Conservation (phyloP, 2,888 invertebrate species). For the Achlya flavicornis region DNA sequence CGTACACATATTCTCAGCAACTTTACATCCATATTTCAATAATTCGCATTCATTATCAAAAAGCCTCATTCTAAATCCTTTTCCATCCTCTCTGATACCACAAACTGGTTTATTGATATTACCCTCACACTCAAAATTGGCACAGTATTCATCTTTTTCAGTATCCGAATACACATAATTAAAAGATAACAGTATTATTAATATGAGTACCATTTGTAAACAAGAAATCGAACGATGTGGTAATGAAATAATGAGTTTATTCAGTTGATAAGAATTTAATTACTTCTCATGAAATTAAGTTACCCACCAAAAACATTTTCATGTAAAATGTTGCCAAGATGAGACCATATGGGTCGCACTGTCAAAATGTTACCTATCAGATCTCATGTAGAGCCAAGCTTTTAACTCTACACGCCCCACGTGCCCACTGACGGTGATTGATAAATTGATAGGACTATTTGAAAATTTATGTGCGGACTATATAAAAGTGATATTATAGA, state of each 20-base stretch:
- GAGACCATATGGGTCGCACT: too few relatives aligned
- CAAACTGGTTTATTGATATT: constrained; percentile 44
- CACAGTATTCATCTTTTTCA: constrained; percentile 51
- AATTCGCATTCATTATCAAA: constrained; percentile 65
- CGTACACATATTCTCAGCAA: constrained; percentile 47
- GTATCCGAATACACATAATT: background rate
- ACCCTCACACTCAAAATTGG: constrained; percentile 40
- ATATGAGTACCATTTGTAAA: background rate
- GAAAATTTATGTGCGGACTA: too few relatives aligned
- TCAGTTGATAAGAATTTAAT: background rate
- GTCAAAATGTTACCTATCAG: too few relatives aligned
- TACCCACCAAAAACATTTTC: too few relatives aligned
- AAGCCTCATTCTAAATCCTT: constrained; percentile 45
- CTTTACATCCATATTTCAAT: constrained; percentile 58
- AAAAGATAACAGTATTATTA: background rate
- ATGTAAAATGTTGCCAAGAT: too few relatives aligned
- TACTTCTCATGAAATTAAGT: background rate
- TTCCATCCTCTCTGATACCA: constrained; percentile 50
- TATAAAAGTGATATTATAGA: too few relatives aligned
- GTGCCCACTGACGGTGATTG: too few relatives aligned
- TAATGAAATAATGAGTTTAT: background rate
- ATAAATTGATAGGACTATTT: too few relatives aligned
- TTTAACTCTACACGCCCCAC: too few relatives aligned
- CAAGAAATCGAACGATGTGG: background rate
- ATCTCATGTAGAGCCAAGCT: too few relatives aligned